Evolutionary conservation across 2,888 invertebrate species (phyloP), one percentile per base, ranked within the genome.

Genomic region (Eugnorisma glareosa): DNA sequence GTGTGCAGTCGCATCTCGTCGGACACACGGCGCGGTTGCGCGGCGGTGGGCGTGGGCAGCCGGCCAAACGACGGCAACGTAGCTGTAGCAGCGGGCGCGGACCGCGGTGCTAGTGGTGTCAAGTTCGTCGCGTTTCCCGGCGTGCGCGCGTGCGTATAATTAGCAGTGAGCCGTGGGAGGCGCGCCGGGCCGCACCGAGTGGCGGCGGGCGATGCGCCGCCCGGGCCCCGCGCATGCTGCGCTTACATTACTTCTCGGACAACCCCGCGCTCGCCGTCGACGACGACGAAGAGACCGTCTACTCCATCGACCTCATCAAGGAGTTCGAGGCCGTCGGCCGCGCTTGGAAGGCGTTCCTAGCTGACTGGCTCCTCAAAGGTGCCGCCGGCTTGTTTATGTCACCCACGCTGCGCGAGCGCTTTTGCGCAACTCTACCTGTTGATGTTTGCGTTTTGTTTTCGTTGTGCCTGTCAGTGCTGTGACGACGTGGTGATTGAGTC

Each of bases 171-270:
- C 95, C 95, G 95, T 93, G 94, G 95, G 94, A 93, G 95, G 94
- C 95, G 95, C 95, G 94, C 94, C 95, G 93, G 94, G 94, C 96
- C 96, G 95, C 95, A 94, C 95, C 94, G 93, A 93, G 92, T 89
- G 93, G 93, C 93, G 92, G 91, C 93, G 90, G 93, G 95, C 95
- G 93, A 95, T 95, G 95, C 93, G 93, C 93, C 93, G 95, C 94
- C 93, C 95, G 96, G 92, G 92, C 90, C 91, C 92, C 96, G 97
- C 95, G 96, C 95, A 98, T 98, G 98, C 97, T 98, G 97, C 98
- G 98, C 94, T 97, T 98, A 97, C 98, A 98, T 94, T 98, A 98
- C 94, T 98, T 98, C 95, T 98, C 98, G 93, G 98, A 98, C 97
- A 97, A 98, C 96, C 98, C 98, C 94, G 97, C 97, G 94, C 97